phyloP scores from a whole-genome alignment of 2,113 vertebrate species.

The Oriolus oriolus region DNA sequence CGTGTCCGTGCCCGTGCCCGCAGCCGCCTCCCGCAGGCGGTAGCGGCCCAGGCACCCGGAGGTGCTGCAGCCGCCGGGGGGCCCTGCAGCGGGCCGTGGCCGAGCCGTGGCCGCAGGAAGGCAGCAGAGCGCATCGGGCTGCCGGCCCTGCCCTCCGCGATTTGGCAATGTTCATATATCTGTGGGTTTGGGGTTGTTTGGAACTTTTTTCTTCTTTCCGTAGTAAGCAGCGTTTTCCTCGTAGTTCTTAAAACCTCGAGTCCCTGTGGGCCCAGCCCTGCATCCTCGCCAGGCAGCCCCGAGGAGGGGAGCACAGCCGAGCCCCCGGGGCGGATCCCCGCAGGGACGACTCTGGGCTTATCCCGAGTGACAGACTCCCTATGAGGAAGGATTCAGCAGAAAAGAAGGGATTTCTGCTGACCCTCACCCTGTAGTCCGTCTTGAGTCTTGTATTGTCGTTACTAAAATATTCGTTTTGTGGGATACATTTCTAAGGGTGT shows the following conservation, averaged over 20 bases:
- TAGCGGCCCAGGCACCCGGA: background rate
- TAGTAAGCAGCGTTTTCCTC: background rate
- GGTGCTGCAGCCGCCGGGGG: background rate
- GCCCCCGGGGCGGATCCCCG: background rate
- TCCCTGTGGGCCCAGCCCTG: rapidly evolving
- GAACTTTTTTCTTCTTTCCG: background rate
- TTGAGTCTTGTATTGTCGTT: rapidly evolving
- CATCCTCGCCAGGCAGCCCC: background rate
- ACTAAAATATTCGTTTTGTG: background rate
- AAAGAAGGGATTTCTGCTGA: background rate
- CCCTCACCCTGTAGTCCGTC: too few species aligned
- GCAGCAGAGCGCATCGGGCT: background rate
- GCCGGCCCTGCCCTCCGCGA: background rate
- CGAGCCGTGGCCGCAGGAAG: background rate
- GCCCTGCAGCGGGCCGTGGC: too few species aligned
- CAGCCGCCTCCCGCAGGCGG: background rate
- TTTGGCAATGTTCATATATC: background rate
- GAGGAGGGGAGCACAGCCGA: background rate
- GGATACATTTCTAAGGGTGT: background rate
- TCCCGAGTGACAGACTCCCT: rapidly evolving
- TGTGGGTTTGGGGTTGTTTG: background rate
- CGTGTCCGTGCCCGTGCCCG: too few species aligned
- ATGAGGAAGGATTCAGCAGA: background rate
- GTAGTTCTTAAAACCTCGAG: background rate
- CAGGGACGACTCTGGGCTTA: too few species aligned